A percentile compares a stretch with the other conserved stretches of the same genome.
Conservation (phyloP, 1,140 invertebrate genomes). For the Druon quercuslanigerum region DNA sequence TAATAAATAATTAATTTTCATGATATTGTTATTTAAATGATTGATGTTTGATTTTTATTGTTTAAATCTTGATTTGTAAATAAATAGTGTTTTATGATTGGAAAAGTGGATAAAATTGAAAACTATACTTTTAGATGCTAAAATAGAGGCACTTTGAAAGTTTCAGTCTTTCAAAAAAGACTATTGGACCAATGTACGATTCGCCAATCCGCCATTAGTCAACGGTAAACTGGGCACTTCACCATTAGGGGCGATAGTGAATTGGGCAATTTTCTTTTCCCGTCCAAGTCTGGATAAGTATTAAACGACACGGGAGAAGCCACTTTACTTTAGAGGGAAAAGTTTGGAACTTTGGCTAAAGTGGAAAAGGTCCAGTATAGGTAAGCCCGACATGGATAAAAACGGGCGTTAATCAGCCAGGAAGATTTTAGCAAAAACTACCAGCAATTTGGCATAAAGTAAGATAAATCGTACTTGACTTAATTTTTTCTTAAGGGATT, state of each 20-base stretch:
- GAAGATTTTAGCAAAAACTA: not conserved
- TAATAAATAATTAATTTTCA: no score
- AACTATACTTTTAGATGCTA: not conserved
- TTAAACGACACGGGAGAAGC: conserved; percentile 17
- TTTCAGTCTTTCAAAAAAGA: not conserved
- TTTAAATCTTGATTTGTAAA: no score
- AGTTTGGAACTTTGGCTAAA: conserved; percentile 22
- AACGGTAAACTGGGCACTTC: conserved; percentile 26
- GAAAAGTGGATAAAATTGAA: no score
- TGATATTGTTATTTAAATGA: no score
- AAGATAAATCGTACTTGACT: conserved; percentile 3
- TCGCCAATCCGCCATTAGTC: conserved; percentile 28
- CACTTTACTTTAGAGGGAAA: not conserved
- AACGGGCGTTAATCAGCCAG: conserved; percentile 16
- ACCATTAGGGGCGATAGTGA: conserved; percentile 29
- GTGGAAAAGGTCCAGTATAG: conserved; percentile 28
- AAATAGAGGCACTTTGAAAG: not conserved
- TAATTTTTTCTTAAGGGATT: not conserved
- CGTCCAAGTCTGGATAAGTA: conserved; percentile 29
- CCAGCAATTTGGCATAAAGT: conserved; percentile 5
- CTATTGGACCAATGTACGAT: conserved; percentile 18
- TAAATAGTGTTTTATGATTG: no score
- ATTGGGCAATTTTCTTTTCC: conserved; percentile 29
- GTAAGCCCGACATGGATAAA: conserved; percentile 11
- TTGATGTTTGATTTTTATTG: no score